Conservation (phyloP, 2,888 invertebrate genomes). For the Xiphydria camelus region DNA sequence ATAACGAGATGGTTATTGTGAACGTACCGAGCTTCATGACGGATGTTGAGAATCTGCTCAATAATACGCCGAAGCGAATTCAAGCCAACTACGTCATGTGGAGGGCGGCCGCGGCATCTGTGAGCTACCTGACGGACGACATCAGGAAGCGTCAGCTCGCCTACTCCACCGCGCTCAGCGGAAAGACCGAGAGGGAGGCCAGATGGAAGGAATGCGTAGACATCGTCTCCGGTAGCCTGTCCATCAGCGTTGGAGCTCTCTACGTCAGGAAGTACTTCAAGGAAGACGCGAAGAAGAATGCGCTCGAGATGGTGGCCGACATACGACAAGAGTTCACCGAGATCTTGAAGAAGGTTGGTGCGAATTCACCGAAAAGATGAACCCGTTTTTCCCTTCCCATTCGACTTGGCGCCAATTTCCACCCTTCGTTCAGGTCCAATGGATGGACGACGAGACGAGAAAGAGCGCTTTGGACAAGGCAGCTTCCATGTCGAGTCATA, state of each 20-base stretch:
- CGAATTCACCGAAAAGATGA: background rate
- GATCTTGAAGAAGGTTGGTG: slow-evolving; percentile 68
- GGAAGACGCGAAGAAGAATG: slow-evolving; percentile 80
- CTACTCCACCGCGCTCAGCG: slow-evolving; percentile 80
- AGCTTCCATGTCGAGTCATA: slow-evolving; percentile 82
- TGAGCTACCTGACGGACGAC: slow-evolving; percentile 78
- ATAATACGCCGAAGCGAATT: slow-evolving; percentile 65
- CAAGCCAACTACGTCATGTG: slow-evolving; percentile 93
- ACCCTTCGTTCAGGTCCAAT: slow-evolving; percentile 63
- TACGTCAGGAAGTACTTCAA: slow-evolving; percentile 88
- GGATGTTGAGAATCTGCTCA: slow-evolving; percentile 68
- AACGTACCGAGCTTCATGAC: slow-evolving; percentile 81
- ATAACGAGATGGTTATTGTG: slow-evolving; percentile 79
- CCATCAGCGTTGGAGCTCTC: slow-evolving; percentile 78
- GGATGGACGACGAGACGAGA: slow-evolving; percentile 91
- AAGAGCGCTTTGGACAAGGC: slow-evolving; percentile 78
- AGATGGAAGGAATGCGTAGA: slow-evolving; percentile 93
- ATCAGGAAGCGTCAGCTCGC: slow-evolving; percentile 78
- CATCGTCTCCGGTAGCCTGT: slow-evolving; percentile 74
- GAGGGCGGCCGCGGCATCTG: slow-evolving; percentile 82
- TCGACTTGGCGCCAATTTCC: background rate
- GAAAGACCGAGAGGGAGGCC: slow-evolving; percentile 82
- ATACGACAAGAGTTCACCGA: slow-evolving; percentile 82
- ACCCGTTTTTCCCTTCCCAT: background rate
- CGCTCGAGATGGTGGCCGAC: slow-evolving; percentile 84